phyloP scores from a whole-genome alignment of 2,113 vertebrate species.

The Paratilapia polleni region DNA sequence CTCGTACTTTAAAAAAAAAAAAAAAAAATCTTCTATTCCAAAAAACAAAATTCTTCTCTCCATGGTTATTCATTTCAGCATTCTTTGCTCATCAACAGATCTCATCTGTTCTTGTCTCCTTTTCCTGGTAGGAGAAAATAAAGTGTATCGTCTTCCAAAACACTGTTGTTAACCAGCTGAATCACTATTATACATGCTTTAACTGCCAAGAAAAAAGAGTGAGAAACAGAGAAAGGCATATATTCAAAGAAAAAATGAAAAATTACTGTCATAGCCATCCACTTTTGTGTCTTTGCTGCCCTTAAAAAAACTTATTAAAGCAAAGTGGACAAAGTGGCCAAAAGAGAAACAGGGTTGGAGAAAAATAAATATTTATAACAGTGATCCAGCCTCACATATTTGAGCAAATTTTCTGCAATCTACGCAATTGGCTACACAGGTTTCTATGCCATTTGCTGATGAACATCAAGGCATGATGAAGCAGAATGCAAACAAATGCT shows the following conservation, averaged over 20 bases:
- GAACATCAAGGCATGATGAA: slow-evolving; percentile 40
- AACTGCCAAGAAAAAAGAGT: neutral
- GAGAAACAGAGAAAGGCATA: neutral
- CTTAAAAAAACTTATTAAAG: neutral
- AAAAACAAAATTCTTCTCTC: too few relatives aligned
- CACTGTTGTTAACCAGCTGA: neutral
- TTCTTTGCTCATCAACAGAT: neutral
- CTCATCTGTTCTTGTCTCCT: too few relatives aligned
- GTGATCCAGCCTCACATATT: neutral
- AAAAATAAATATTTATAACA: neutral
- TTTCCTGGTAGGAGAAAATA: neutral
- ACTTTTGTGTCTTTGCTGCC: neutral
- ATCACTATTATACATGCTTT: neutral
- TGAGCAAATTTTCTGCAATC: neutral
- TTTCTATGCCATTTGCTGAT: slow-evolving; percentile 11
- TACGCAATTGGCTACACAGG: neutral
- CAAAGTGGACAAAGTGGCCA: neutral
- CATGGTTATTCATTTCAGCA: neutral
- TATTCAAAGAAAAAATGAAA: neutral
- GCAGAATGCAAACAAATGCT: slow-evolving; percentile 55
- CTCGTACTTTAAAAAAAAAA: too few relatives aligned
- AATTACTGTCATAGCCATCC: too few relatives aligned
- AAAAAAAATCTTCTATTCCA: too few relatives aligned
- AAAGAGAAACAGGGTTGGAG: neutral
- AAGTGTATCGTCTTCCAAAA: neutral